Evolutionary conservation across 1,140 invertebrate genomes (phyloP), one percentile per base, ranked within the genome.

Genomic region (Augochlora pura): DNA sequence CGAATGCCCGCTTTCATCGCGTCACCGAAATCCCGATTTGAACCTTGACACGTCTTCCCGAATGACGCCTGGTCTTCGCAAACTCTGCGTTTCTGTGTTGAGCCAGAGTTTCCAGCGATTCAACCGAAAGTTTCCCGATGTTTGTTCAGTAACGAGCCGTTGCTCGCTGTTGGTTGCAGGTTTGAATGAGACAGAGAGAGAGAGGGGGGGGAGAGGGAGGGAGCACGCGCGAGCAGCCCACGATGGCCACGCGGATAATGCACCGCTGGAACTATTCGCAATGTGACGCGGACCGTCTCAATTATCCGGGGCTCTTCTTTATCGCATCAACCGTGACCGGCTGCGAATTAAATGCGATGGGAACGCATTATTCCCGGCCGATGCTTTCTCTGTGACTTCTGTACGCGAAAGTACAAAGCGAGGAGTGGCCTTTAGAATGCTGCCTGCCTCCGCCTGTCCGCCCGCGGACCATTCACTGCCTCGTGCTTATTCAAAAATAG

Each of bases 41-140:
- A 81, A 68, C 69, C 64, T 82, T 79, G 76, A 79, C 76, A 79
- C 42, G 42, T 67, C 63, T 66, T 62, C 16, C 46, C n/a, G 16
- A 10, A n/a, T 18, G 16, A 63, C 9, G 18, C 52, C 14, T 49
- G 39, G 27, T n/a, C 16, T 27, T 18, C 16, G 23, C 25, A n/a
- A 49, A 12, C 38, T 23, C 52, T 25, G n/a, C 54, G 18, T 60
- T 21, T 12, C 42, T 12, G 9, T 46, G 10, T 14, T 2, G 14
- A 6, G 16, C 1, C 49, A 21, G 6, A 52, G 49, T 52, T 52
- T 9, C 49, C 49, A n/a, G 27, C 69, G 49, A 42, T 42, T n/a
- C 63, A 12, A 21, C 21, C 7, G 64, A 66, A 66, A 66, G 7
- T 66, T 66, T 18, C 21, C 38, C 38, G 39, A 46, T 46, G 64